Percentiles rank a stretch among this genome's conserved stretches.
phyloP scores from a whole-genome alignment of 2,797 vertebrate species.

The Sebastolobus altivelis region DNA sequence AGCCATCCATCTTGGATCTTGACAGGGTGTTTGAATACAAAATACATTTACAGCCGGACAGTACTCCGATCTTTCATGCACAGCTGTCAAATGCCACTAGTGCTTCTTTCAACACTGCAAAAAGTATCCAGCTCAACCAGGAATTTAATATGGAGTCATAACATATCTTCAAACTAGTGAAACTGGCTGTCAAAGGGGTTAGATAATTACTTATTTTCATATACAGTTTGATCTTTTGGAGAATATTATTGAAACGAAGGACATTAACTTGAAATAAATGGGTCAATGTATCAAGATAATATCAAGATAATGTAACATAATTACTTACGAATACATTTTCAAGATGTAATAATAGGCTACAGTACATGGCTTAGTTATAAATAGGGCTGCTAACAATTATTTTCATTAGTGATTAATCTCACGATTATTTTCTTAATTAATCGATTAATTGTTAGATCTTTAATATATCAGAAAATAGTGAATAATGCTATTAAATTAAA shows the following conservation, averaged over 20 bases:
- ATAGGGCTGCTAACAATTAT: not conserved
- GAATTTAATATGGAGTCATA: slow-evolving; percentile 60
- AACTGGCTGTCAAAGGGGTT: slow-evolving; percentile 10
- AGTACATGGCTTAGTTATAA: not conserved
- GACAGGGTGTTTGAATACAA: slow-evolving; percentile 71
- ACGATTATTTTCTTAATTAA: not conserved
- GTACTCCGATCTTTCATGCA: slow-evolving; percentile 66
- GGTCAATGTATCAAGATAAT: not conserved
- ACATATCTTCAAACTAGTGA: slow-evolving; percentile 35
- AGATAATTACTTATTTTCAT: not conserved
- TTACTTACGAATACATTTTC: not conserved
- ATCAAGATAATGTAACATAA: not conserved
- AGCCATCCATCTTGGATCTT: slow-evolving; percentile 57
- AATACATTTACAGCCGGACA: slow-evolving; percentile 66
- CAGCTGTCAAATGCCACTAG: slow-evolving; percentile 72
- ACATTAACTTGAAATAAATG: not conserved
- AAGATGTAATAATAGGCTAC: not conserved
- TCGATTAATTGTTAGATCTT: no score
- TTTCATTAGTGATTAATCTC: not conserved
- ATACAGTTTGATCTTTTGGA: not conserved
- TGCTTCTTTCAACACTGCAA: slow-evolving; percentile 59
- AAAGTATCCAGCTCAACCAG: slow-evolving; percentile 55
- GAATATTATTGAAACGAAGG: not conserved
- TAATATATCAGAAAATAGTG: no score
- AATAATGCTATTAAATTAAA: no score